Evolutionary conservation across 2,888 invertebrate genomes (phyloP), one percentile per base, ranked within the genome.

Genomic region (Rugalucina vietnamica): DNA sequence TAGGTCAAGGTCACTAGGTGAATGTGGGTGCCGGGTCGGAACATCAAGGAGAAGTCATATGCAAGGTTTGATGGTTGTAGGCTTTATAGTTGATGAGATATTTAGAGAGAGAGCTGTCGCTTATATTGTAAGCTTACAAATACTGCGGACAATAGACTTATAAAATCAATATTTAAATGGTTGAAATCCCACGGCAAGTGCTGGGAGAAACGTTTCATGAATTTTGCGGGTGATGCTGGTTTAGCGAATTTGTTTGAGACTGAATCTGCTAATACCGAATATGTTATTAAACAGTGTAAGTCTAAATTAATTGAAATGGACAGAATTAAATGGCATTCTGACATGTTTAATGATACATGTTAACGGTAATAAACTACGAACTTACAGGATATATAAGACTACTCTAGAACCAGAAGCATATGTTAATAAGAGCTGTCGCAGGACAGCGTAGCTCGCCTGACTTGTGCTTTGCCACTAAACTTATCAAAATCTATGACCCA

Each of bases 101-200:
- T n/a, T n/a, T n/a, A n/a, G n/a, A n/a, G n/a, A n/a, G n/a, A n/a
- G 49, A 27, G 39, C 29, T 72, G 72, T 72, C 39, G 72, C 10
- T 49, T 43, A 72, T 72, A 39, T 29, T 12, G 43, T 39, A 72
- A 72, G 8, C 72, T 72, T 18, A 43, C 27, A n/a, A 24, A 72
- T 43, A 72, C 24, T 18, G 39, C 2, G 1, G 72, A 29, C 12
- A 2, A 1, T n/a, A 3, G 72, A 39, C 3, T 49, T 18, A 43
- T 72, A 12, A 72, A 72, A 72, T 2, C 29, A n/a, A 24, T 72
- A 27, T 72, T 72, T 5, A 72, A 5, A 8, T 72, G 72, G 72
- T 72, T 43, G 1, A 43, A 39, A 39, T 72, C 72, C 29, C 27
- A 72, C 21, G 72, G 72, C 39, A 72, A n/a, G 39, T 72, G 43